Percentiles rank a stretch among this genome's conserved stretches.
Evolutionary conservation across 2,797 vertebrate species (phyloP).

Genomic region (Tangara arthus): DNA sequence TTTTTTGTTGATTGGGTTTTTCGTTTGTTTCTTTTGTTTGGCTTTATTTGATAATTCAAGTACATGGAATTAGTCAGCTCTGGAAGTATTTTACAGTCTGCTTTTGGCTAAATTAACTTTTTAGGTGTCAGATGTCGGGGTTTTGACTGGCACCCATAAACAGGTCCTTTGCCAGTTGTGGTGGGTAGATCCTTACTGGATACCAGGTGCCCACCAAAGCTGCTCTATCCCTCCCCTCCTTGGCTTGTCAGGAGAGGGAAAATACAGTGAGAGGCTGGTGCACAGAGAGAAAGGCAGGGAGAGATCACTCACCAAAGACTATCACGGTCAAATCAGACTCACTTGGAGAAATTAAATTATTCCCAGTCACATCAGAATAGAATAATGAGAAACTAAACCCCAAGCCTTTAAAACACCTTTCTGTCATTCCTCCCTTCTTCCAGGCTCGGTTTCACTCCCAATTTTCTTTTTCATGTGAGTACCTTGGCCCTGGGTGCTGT

Average conservation of each 20-base stretch:
- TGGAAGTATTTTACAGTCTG: background rate
- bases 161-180: background rate
- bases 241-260: background rate
- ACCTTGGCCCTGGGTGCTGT: background rate
- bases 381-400: background rate
- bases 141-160: background rate
- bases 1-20: accelerated
- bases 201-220: background rate
- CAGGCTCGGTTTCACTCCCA: background rate
- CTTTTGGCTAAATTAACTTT: background rate
- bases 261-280: background rate
- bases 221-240: background rate
- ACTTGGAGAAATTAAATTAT: background rate
- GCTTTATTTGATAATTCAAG: background rate
- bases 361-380: background rate
- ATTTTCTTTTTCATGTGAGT: background rate
- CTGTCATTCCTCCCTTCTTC: background rate
- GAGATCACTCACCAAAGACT: background rate
- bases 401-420: background rate
- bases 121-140: background rate
- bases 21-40: background rate
- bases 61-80: background rate
- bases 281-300: background rate
- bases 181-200: background rate
- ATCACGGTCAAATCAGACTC: background rate